These are phyloP conservation scores for Carpatolechia fugitivella DNA, from an alignment of 2,888 invertebrate species.

Conservation along the genomic window DNA sequence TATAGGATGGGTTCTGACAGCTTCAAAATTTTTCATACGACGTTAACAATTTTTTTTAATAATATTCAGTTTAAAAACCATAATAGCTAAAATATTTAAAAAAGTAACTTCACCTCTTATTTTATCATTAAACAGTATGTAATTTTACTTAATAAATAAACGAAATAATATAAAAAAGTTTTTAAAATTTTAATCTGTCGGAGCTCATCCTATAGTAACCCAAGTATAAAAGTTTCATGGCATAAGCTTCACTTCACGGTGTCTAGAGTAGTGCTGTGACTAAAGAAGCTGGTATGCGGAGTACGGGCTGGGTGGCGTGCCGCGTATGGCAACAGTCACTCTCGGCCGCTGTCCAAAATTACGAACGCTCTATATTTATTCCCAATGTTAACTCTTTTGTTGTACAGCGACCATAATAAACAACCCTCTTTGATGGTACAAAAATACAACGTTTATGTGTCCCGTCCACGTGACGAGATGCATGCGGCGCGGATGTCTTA, in stretches of 20 bases:
- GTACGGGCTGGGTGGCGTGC: conserved; percentile 17
- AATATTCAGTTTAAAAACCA: too few species aligned
- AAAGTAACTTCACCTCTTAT: too few species aligned
- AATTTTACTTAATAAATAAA: too few species aligned
- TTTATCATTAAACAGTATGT: too few species aligned
- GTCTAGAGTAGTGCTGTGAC: conserved; percentile 3
- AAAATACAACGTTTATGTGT: conserved; percentile 58
- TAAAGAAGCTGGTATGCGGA: conserved; percentile 8
- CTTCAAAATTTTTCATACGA: too few species aligned
- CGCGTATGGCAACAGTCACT: conserved; percentile 39
- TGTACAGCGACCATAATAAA: conserved; percentile 53
- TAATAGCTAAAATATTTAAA: too few species aligned
- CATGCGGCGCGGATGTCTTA: conserved; percentile 39
- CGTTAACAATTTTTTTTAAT: too few species aligned
- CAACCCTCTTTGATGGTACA: conserved; percentile 64
- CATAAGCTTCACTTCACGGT: not conserved
- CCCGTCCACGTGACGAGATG: conserved; percentile 43
- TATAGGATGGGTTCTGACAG: too few species aligned
- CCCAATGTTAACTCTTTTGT: conserved; percentile 63
- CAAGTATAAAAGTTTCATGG: too few species aligned
- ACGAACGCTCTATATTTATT: conserved; percentile 55
- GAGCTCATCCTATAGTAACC: too few species aligned
- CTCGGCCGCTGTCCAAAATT: conserved; percentile 57
- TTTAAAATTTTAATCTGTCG: too few species aligned
- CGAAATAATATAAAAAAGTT: too few species aligned